Evolutionary conservation across 2,113 vertebrate genomes (phyloP), one percentile per base, ranked within the genome.

Genomic region (Corythoichthys haematopterus): DNA sequence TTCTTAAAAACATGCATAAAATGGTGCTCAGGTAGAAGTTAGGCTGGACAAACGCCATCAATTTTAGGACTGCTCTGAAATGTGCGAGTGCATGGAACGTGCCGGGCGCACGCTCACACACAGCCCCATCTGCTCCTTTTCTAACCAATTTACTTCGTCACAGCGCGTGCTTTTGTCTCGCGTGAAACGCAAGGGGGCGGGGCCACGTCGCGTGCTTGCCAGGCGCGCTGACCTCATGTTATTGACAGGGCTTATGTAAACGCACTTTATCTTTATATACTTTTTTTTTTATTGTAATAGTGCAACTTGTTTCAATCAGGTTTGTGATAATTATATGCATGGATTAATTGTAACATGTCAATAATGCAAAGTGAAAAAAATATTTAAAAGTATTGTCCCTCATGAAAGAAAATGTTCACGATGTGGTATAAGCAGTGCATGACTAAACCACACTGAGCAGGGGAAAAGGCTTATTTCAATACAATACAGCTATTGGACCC

Each of bases 51-150:
- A 71, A 52, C 8, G 50, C 14, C 50, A 58, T 75, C 57, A 59
- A 66, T 81, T 73, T 75, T 43, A 43, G 38, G 13, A 61, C 66
- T 64, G 46, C 37, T 48, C 50, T 71, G 69, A 68, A 59, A 69
- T 57, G 63, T 60, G 53, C 40, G 70, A 6, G 40, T 16, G 67
- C 38, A 67, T 9, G 74, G 6, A 53, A 9, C 16, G 8, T 45
- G 7, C 62, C 3, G 12, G 81, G 89, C 80, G 79, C 85, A 80
- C 63, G 45, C 56, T 62, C 68, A 57, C 53, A 60, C 91, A 80
- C 91, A 93, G 96, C 92, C 96, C 94, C 95, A 98, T 95, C 96
- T 98, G 96, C 93, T 94, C 87, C 91, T 88, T 82, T 91, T 87
- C 84, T 80, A 89, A 94, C 88, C 93, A 94, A 97, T 97, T 97